Conservation (phyloP, 2,113 vertebrate species). For the Coptodon rendalli region DNA sequence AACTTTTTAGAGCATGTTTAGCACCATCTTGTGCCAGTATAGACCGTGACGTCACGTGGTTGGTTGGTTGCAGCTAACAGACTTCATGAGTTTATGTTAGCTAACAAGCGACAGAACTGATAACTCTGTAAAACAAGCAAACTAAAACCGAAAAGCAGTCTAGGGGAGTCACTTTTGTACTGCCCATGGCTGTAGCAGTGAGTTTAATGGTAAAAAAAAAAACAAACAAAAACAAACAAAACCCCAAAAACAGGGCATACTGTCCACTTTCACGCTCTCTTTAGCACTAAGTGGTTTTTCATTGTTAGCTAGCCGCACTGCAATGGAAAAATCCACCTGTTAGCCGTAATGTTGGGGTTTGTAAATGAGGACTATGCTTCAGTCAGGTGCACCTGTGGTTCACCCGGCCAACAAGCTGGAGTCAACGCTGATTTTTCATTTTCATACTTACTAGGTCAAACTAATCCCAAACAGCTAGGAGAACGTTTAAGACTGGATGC, state of each 20-base stretch:
- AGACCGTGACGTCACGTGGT: not conserved
- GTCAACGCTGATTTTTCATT: not conserved
- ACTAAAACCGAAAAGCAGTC: not conserved
- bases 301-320: not conserved
- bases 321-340: not conserved
- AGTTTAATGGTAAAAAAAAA: not conserved
- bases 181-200: not conserved
- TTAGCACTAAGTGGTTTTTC: not conserved
- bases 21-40: not conserved
- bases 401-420: not conserved
- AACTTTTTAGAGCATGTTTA: not conserved
- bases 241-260: not conserved
- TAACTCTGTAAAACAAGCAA: not conserved
- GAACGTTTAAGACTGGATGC: not conserved
- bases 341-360: not conserved
- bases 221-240: accelerated
- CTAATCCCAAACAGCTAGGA: not conserved
- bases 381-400: not conserved
- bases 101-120: not conserved
- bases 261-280: not conserved
- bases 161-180: not conserved
- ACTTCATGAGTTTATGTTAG: not conserved
- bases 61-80: not conserved
- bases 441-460: not conserved
- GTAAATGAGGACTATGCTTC: not conserved